Conservation (phyloP, 2,797 vertebrate species). For the Diplodus sargus region DNA sequence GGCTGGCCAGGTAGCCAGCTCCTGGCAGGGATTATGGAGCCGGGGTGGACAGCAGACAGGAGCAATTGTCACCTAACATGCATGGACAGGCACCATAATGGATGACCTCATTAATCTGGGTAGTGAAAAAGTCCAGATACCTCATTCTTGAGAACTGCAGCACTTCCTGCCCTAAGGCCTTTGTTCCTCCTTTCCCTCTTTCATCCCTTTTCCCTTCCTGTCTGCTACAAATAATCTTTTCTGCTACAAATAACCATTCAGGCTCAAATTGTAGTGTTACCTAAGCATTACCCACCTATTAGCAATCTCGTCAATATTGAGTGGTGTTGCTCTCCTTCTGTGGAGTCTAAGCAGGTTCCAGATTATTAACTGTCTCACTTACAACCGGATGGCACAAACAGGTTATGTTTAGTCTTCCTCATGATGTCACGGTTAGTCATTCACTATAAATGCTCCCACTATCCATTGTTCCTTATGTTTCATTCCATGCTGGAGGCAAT, state of each 20-base stretch:
- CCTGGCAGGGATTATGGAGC: conserved; percentile 5
- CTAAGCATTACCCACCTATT: not conserved
- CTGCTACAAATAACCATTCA: conserved; percentile 1
- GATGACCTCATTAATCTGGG: conserved; percentile 74
- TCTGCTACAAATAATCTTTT: not conserved
- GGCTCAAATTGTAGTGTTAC: not conserved
- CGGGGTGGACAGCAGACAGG: conserved; percentile 40
- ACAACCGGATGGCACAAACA: conserved; percentile 20
- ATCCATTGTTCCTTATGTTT: conserved; percentile 62
- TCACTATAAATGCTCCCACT: conserved; percentile 47
- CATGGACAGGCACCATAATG: conserved; percentile 46
- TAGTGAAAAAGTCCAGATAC: conserved; percentile 52
- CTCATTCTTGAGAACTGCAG: conserved; percentile 56
- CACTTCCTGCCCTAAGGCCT: conserved; percentile 61
- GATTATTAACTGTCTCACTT: conserved; percentile 7
- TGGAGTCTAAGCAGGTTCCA: not conserved
- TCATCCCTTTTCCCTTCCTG: conserved; percentile 33
- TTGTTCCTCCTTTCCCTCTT: conserved; percentile 33
- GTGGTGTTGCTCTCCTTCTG: not conserved
- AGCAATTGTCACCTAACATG: conserved; percentile 24
- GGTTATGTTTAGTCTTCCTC: conserved; percentile 42
- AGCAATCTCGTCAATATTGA: not conserved
- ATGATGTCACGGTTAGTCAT: conserved; percentile 56
- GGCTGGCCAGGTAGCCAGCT: conserved; percentile 27
- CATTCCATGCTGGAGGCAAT: conserved; percentile 46